Evolutionary conservation across 2,113 vertebrate genomes (phyloP).

Genomic region (Paradoxurus hermaphroditus): DNA sequence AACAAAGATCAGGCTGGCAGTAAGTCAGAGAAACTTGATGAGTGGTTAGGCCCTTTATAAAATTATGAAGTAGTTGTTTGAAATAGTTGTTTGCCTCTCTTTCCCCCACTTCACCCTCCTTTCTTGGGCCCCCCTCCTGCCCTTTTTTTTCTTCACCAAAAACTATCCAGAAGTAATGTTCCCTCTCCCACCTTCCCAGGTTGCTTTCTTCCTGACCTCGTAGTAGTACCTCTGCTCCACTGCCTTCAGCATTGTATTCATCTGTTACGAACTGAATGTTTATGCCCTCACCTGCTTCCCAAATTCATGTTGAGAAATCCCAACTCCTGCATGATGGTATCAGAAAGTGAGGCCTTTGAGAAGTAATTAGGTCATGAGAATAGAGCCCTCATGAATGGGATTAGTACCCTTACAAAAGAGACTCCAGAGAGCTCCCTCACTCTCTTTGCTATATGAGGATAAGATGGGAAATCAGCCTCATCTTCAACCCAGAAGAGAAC

Average conservation of each 20-base stretch:
- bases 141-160: background rate
- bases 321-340: background rate
- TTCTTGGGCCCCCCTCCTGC: background rate
- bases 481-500: background rate
- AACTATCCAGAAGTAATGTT: background rate
- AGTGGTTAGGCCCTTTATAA: background rate
- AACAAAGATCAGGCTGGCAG: background rate
- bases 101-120: background rate
- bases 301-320: background rate
- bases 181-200: background rate
- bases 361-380: background rate
- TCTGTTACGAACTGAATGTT: background rate
- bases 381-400: background rate
- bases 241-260: background rate
- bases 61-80: background rate
- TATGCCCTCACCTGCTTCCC: background rate
- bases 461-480: background rate
- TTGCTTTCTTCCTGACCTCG: background rate
- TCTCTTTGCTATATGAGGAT: background rate
- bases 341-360: background rate
- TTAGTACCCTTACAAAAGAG: conserved; percentile 2
- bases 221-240: background rate
- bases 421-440: background rate
- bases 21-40: background rate
- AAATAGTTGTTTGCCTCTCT: background rate